Percentiles rank a stretch among this genome's conserved stretches.
Evolutionary conservation across 2,888 invertebrate genomes (phyloP).

Genomic region (Sphaeridia pumilis): DNA sequence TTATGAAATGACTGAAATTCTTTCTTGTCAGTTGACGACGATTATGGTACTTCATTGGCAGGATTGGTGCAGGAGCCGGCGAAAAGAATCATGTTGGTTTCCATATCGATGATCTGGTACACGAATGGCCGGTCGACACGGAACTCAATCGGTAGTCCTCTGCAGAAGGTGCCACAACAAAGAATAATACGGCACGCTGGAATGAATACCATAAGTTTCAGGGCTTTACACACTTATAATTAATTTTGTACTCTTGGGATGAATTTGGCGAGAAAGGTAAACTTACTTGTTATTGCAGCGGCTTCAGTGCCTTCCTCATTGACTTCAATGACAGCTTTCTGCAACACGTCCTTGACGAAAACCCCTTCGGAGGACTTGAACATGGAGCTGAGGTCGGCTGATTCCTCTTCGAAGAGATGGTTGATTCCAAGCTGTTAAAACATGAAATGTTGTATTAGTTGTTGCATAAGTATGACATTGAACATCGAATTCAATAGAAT

Average conservation of each 20-base stretch:
- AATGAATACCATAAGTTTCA: no score
- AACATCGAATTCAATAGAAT: no score
- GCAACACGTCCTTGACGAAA: slow-evolving; percentile 57
- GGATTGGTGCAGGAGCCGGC: slow-evolving; percentile 26
- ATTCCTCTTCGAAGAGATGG: slow-evolving; percentile 48
- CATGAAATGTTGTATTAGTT: no score
- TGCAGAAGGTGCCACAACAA: no score
- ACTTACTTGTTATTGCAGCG: slow-evolving; percentile 72
- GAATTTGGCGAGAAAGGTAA: no score
- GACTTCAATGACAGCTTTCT: slow-evolving; percentile 75
- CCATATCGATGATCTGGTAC: slow-evolving; percentile 27
- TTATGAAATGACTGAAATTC: no score
- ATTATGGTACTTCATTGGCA: no score
- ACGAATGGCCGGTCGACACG: slow-evolving; percentile 27
- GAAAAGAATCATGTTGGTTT: slow-evolving; percentile 26
- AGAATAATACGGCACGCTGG: no score
- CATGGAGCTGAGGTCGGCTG: slow-evolving; percentile 56
- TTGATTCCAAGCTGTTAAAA: slow-evolving; percentile 55
- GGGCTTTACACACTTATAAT: slow-evolving; percentile 14
- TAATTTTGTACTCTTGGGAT: no score
- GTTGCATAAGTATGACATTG: no score
- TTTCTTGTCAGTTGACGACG: no score
- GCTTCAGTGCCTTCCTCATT: slow-evolving; percentile 81
- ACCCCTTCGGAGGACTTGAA: slow-evolving; percentile 43
- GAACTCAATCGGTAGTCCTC: slow-evolving; percentile 19